These are phyloP conservation scores for Troilus luridus DNA, from an alignment of 2,888 invertebrate genomes.

Conservation along the genomic window DNA sequence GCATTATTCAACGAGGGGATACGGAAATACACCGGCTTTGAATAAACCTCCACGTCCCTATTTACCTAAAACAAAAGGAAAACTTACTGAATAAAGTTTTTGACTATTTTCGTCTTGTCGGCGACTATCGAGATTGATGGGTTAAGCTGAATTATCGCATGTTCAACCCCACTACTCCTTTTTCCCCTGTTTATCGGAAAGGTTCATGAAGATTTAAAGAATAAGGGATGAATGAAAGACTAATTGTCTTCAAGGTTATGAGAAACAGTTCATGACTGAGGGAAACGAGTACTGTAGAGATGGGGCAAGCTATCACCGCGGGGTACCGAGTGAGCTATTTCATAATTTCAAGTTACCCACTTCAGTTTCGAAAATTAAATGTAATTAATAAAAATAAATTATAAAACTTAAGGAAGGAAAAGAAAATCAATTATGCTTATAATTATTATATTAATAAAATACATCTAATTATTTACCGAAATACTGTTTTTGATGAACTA, in stretches of 20 bases:
- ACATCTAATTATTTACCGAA: too few relatives aligned
- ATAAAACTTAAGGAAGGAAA: too few relatives aligned
- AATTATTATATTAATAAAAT: too few relatives aligned
- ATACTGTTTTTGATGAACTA: too few relatives aligned
- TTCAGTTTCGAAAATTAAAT: too few relatives aligned
- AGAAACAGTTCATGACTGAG: background rate
- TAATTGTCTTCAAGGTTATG: background rate
- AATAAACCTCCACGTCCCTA: background rate
- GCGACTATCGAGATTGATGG: slow-evolving; percentile 17
- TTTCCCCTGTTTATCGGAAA: background rate
- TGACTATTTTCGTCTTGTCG: slow-evolving; percentile 23
- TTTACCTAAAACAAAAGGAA: slow-evolving; percentile 31
- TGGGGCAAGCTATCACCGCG: too few relatives aligned
- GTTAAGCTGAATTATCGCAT: background rate
- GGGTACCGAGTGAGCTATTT: too few relatives aligned
- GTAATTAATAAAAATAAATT: too few relatives aligned
- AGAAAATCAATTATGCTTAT: too few relatives aligned
- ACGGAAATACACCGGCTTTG: slow-evolving; percentile 21
- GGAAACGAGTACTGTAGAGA: background rate
- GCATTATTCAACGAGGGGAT: slow-evolving; percentile 48
- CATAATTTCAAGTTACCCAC: too few relatives aligned
- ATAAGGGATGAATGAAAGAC: background rate
- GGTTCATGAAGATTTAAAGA: slow-evolving; percentile 6
- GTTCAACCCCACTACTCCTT: background rate
- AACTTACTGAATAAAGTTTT: too few relatives aligned